Base-by-base conservation (phyloP, 2,888 invertebrate species). In the Eucriotettix oculatus region DNA sequence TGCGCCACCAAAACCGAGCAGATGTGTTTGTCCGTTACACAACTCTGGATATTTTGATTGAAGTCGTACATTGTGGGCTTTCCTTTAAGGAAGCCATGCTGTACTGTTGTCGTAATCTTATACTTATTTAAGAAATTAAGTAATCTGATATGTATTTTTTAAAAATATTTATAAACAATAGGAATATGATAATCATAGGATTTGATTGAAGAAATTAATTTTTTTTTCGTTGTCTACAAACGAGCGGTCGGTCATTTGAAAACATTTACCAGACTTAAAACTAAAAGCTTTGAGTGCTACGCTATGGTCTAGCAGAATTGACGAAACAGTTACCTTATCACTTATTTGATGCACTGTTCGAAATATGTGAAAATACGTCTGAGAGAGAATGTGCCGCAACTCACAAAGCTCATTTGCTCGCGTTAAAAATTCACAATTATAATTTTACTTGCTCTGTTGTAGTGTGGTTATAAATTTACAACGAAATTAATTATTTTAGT, bases 301-400 rank as follows among this genome's bases (percentile, higher is more conserved):
- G 44, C 44, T 10, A 44, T 44, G 44, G 44, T 40, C 57, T 16
- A 62, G 60, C 56, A 58, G 61, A 54, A 57, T 62, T 54, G 53
- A 62, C 54, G 44, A 61, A 58, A 61, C 62, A 58, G 40, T 60
- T 62, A 60, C 57, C 53, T 16, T 59, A 57, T 44, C 44, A 44
- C 44, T 14, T 44, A 44, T 60, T 16, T 60, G 43, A 54, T 64
- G 9, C 52, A 59, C 43, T 44, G 44, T 14, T 44, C 44, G 56
- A 66, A 61, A 62, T 66, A 60, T 65, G 61, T 64, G 65, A 65
- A 61, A 61, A 62, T 57, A 55, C 62, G 57, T 43, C 58, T n/a
- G n/a, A n/a, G n/a, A n/a, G n/a, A n/a, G n/a, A n/a, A n/a, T n/a
- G n/a, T n/a, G n/a, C 14, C 10, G 14, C 14, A 61, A 60, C 58